Evolutionary conservation across 92 coral and sea anemone genomes (phyloP).

Genomic region (Ricordea florida): DNA sequence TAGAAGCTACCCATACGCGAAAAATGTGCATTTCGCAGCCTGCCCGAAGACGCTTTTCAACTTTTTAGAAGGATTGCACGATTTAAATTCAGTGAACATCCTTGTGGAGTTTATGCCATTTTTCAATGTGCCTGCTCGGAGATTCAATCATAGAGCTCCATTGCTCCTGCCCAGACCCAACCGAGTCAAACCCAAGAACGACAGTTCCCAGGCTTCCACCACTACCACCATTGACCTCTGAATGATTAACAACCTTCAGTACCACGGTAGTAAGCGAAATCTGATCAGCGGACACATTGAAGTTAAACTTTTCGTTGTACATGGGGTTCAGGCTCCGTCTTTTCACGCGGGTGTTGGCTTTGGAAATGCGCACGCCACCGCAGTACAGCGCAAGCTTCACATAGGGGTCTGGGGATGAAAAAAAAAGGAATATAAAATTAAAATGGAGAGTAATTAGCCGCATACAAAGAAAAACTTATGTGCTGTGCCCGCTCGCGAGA

Average conservation of each 20-base stretch:
- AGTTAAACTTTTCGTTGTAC: slow-evolving; percentile 96
- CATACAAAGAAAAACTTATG: no score
- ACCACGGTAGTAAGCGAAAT: slow-evolving; percentile 94
- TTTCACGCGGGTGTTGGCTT: slow-evolving; percentile 95
- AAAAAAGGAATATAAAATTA: background rate
- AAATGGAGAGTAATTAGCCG: no score
- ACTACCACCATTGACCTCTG: slow-evolving; percentile 60
- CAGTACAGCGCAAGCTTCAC: slow-evolving; percentile 93
- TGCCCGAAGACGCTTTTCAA: no score
- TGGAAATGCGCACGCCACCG: slow-evolving; percentile 85
- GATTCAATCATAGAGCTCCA: slow-evolving; percentile 96
- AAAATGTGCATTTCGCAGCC: no score
- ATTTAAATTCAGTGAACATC: slow-evolving; percentile 50
- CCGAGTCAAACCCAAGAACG: slow-evolving; percentile 90
- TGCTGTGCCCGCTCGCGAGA: background rate
- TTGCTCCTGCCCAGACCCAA: slow-evolving; percentile 95
- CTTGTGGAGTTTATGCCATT: slow-evolving; percentile 85
- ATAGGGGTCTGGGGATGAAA: slow-evolving; percentile 75
- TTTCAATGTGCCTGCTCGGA: slow-evolving; percentile 92
- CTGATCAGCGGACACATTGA: slow-evolving; percentile 93
- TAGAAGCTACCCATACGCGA: no score
- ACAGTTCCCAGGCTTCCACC: slow-evolving; percentile 73
- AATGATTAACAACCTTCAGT: slow-evolving; percentile 81
- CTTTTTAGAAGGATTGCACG: no score
- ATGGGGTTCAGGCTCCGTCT: slow-evolving; percentile 87